Percentiles rank a stretch among this genome's conserved stretches.
Evolutionary conservation across 2,113 vertebrate genomes (phyloP).

Genomic region (Engraulis encrasicolus): DNA sequence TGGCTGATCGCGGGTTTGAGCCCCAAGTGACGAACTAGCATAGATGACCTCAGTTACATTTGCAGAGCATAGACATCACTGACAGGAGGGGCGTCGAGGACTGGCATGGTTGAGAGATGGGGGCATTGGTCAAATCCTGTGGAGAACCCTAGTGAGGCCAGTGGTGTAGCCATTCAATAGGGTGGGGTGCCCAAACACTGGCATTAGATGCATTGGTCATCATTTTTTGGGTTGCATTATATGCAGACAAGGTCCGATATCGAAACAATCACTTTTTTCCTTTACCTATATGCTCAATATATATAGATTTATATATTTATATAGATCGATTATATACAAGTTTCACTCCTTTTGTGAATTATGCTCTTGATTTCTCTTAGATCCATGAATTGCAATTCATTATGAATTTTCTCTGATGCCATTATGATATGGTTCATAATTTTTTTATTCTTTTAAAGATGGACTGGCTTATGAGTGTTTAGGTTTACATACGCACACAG

Average conservation of each 20-base stretch:
- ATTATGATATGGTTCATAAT: conserved; percentile 45
- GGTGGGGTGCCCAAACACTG: not conserved
- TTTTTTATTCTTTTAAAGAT: conserved; percentile 32
- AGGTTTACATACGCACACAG: not conserved
- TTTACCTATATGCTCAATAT: conserved; percentile 50
- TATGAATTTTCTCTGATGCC: conserved; percentile 39
- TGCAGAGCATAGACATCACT: too few species aligned
- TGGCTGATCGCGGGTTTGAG: too few species aligned
- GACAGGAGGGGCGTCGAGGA: not conserved
- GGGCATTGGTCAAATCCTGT: not conserved
- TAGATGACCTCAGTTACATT: too few species aligned
- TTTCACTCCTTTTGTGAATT: conserved; percentile 41
- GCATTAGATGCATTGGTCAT: not conserved
- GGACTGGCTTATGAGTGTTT: conserved; percentile 30
- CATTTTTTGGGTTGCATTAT: conserved; percentile 7
- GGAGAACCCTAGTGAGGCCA: not conserved
- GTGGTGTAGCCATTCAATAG: not conserved
- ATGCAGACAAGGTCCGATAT: conserved; percentile 1
- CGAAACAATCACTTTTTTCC: not conserved
- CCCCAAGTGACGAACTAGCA: too few species aligned
- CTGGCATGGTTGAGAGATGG: not conserved
- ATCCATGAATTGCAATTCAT: conserved; percentile 35
- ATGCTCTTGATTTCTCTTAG: conserved; percentile 25
- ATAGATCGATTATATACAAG: conserved; percentile 43
- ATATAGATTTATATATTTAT: too few species aligned